Conservation (phyloP, 2,888 invertebrate species). For the Ceriagrion tenellum region DNA sequence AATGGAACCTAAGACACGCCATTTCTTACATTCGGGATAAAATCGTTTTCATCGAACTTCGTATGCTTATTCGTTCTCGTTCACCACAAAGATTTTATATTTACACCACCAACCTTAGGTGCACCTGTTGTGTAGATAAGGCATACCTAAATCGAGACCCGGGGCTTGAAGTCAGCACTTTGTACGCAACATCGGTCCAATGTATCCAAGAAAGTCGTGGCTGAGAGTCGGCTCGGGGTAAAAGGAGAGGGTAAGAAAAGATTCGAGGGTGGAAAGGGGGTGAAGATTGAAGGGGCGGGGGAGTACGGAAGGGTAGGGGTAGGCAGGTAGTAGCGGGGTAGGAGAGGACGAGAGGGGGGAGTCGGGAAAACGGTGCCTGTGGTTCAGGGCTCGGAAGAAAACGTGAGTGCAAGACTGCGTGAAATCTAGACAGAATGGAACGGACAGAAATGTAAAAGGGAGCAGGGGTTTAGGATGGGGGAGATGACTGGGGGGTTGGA, state of each 20-base stretch:
- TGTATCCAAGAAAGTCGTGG: no score
- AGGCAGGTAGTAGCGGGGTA: not conserved
- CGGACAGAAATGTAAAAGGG: slow-evolving; percentile 64
- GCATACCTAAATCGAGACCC: no score
- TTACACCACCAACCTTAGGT: no score
- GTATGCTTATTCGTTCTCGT: no score
- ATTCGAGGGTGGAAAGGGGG: not conserved
- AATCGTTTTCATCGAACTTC: no score
- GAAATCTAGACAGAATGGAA: slow-evolving; percentile 67
- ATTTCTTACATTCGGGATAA: no score
- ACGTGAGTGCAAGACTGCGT: slow-evolving; percentile 61
- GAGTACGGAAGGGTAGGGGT: not conserved
- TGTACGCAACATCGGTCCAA: no score
- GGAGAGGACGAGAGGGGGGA: not conserved
- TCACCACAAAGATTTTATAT: no score
- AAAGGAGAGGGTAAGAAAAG: not conserved
- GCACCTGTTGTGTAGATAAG: no score
- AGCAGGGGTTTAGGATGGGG: not conserved
- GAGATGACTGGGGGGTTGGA: not conserved
- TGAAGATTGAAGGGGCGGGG: not conserved
- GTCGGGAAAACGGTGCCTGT: not conserved
- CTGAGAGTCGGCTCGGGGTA: no score
- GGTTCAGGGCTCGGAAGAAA: slow-evolving; percentile 54
- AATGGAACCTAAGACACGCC: no score
- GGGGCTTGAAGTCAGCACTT: no score